Conservation (phyloP, 2,113 vertebrate genomes). For the Tetraodon nigroviridis region DNA sequence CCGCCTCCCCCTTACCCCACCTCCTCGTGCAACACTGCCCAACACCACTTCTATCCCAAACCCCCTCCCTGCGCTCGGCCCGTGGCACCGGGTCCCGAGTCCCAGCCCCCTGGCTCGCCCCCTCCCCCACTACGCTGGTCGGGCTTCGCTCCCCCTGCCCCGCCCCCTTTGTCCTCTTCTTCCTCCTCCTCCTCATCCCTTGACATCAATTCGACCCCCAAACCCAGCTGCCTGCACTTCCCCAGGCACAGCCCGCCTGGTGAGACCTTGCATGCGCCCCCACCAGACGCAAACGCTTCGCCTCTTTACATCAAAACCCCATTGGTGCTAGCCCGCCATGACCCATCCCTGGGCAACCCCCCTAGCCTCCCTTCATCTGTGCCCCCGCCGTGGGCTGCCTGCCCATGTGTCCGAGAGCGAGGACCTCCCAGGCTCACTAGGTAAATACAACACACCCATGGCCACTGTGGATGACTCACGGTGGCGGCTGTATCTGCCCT, state of each 20-base stretch:
- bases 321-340: constrained; percentile 76
- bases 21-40: constrained; percentile 57
- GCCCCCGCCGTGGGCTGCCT: constrained; percentile 80
- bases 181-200: constrained; percentile 77
- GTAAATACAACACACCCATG: constrained; percentile 78
- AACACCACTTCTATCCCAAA: constrained; percentile 72
- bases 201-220: constrained; percentile 81
- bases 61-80: constrained; percentile 73
- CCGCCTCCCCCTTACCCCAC: constrained; percentile 73
- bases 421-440: constrained; percentile 86
- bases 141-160: constrained; percentile 73
- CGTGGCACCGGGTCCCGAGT: constrained; percentile 75
- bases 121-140: constrained; percentile 73
- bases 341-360: constrained; percentile 75
- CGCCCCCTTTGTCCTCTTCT: constrained; percentile 69
- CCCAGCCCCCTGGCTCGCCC: constrained; percentile 71
- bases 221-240: constrained; percentile 80
- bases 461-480: constrained; percentile 47
- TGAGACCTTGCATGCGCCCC: constrained; percentile 68
- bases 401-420: constrained; percentile 82
- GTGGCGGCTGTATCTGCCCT: constrained; percentile 51
- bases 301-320: constrained; percentile 80
- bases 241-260: constrained; percentile 74
- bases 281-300: constrained; percentile 73
- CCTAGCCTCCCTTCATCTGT: constrained; percentile 76